A percentile compares a stretch with the other conserved stretches of the same genome.
These are phyloP conservation scores for Drosophila affinis DNA, from an alignment of 2,888 invertebrate genomes.

Conservation along the genomic window DNA sequence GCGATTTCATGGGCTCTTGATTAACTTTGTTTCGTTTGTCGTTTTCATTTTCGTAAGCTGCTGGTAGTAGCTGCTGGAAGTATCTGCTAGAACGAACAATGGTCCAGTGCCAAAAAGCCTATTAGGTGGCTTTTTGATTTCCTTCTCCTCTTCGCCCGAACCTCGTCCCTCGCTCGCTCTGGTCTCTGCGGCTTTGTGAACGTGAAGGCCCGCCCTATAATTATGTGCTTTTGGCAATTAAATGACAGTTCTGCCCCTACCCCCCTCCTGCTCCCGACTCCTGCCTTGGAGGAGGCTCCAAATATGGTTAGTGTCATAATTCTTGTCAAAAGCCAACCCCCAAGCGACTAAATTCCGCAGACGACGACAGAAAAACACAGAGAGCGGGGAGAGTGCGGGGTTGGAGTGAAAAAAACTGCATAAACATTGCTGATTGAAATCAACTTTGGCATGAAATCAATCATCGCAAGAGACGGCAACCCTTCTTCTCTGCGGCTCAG, in stretches of 20 bases:
- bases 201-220: constrained; percentile 52
- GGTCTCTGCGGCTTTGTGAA: constrained; percentile 24
- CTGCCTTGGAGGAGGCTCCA: constrained; percentile 43
- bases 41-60: constrained; percentile 36
- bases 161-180: too few species aligned
- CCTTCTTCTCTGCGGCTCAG: constrained; percentile 50
- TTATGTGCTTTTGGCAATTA: constrained; percentile 77
- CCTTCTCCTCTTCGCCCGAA: not conserved
- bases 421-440: constrained; percentile 81
- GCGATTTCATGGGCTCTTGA: constrained; percentile 72
- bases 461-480: constrained; percentile 70
- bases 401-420: constrained; percentile 59
- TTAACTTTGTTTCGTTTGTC: constrained; percentile 49
- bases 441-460: constrained; percentile 82
- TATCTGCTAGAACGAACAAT: constrained; percentile 30
- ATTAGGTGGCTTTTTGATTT: constrained; percentile 53
- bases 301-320: constrained; percentile 76
- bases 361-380: constrained; percentile 13
- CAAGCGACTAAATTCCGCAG: constrained; percentile 55
- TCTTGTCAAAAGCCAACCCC: constrained; percentile 76
- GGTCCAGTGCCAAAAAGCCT: constrained; percentile 58
- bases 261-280: not conserved
- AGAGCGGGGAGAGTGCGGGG: not conserved
- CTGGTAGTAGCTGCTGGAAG: constrained; percentile 48
- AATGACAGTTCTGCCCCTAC: constrained; percentile 58